A percentile compares a stretch with the other conserved stretches of the same genome.
Evolutionary conservation across 1,140 invertebrate species (phyloP).

Genomic region (Megalonaias nervosa): DNA sequence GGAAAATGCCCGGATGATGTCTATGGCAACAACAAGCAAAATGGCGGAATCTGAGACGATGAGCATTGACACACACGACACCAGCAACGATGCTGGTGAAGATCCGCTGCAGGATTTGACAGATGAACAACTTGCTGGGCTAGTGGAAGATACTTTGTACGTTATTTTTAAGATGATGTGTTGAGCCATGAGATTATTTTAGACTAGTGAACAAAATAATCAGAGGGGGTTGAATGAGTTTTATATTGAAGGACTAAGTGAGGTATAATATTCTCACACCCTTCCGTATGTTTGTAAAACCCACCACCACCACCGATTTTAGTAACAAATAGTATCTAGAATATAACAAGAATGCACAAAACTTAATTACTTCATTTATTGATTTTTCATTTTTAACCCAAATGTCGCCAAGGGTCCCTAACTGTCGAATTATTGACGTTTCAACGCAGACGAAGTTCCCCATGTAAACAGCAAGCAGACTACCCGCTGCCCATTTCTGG

Average conservation of each 20-base stretch:
- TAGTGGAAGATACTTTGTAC: conserved; percentile 67
- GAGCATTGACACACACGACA: conserved; percentile 55
- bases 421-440: too few relatives aligned
- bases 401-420: too few relatives aligned
- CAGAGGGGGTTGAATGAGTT: too few relatives aligned
- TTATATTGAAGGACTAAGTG: too few relatives aligned
- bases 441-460: too few relatives aligned
- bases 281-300: neutral
- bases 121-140: conserved; percentile 65
- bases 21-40: conserved; percentile 59
- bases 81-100: conserved; percentile 54
- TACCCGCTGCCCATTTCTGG: neutral
- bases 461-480: neutral
- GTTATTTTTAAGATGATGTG: conserved; percentile 6
- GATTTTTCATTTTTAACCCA: too few relatives aligned
- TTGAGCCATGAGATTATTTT: too few relatives aligned
- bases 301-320: neutral
- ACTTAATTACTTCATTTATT: neutral
- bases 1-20: conserved; percentile 30
- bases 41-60: conserved; percentile 65
- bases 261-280: neutral
- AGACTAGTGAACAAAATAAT: neutral
- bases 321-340: neutral
- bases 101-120: conserved; percentile 65
- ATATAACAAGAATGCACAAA: too few relatives aligned